Percentiles rank a stretch among this genome's conserved stretches.
Evolutionary conservation across 2,888 invertebrate genomes (phyloP).

Genomic region (Leptinotarsa peninsularis): DNA sequence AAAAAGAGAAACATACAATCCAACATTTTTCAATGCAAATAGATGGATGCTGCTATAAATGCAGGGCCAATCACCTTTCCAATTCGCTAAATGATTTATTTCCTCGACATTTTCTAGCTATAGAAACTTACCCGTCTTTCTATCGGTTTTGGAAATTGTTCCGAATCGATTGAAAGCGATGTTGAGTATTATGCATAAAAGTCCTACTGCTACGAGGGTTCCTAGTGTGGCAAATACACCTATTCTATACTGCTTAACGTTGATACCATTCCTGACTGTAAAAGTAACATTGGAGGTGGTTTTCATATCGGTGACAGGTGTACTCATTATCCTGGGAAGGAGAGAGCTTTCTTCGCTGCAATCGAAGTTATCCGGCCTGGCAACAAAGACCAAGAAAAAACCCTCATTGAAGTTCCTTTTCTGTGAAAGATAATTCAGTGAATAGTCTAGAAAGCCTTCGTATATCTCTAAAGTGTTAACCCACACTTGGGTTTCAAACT

Average conservation of each 20-base stretch:
- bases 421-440: conserved; percentile 66
- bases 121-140: conserved; percentile 40
- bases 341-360: conserved; percentile 64
- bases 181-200: conserved; percentile 64
- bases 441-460: not conserved
- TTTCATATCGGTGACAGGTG: conserved; percentile 23
- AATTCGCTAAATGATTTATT: too few relatives aligned
- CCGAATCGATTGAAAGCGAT: conserved; percentile 55
- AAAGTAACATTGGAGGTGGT: conserved; percentile 66
- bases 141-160: conserved; percentile 48
- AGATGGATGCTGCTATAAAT: too few relatives aligned
- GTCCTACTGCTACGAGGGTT: conserved; percentile 70
- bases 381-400: conserved; percentile 84
- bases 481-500: too few relatives aligned
- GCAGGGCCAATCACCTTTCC: too few relatives aligned
- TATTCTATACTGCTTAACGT: conserved; percentile 72
- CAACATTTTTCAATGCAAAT: too few relatives aligned
- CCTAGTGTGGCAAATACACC: conserved; percentile 71
- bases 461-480: too few relatives aligned
- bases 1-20: too few relatives aligned
- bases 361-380: conserved; percentile 75
- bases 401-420: conserved; percentile 75
- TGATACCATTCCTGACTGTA: conserved; percentile 70
- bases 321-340: conserved; percentile 52
- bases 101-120: not conserved